Conservation (phyloP, 2,888 invertebrate species). For the Pherbina coryleti region DNA sequence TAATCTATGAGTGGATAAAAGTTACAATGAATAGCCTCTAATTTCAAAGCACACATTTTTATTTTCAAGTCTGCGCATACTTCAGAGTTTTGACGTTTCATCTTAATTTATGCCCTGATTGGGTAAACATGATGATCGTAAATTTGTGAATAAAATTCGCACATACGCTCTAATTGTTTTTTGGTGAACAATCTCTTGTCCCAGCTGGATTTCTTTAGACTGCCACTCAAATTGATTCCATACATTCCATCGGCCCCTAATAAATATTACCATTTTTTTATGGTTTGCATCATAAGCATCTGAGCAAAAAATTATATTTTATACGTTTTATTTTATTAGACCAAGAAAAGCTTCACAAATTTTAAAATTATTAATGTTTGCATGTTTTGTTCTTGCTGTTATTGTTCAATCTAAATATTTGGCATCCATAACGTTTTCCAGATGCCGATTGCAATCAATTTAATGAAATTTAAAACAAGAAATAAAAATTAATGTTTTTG, state of each 20-base stretch:
- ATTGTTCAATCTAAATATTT: not conserved
- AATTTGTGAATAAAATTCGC: conserved; percentile 52
- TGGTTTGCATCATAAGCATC: not conserved
- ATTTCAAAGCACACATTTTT: not conserved
- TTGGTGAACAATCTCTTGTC: conserved; percentile 28
- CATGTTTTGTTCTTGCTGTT: not conserved
- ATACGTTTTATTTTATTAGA: conserved; percentile 9
- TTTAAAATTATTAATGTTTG: not conserved
- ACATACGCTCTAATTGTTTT: conserved; percentile 57
- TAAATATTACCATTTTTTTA: not conserved
- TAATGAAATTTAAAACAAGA: not conserved
- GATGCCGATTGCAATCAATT: not conserved
- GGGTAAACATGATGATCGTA: conserved; percentile 11
- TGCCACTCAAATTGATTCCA: not conserved
- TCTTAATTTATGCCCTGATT: conserved; percentile 17
- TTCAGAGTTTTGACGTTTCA: not conserved
- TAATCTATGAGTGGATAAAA: not conserved
- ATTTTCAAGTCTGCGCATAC: not conserved
- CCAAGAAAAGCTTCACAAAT: not conserved
- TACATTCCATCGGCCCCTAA: not conserved
- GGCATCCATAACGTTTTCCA: not conserved
- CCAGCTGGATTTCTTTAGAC: not conserved
- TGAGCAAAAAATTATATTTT: not conserved
- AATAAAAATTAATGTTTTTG: too few relatives aligned
- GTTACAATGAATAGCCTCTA: not conserved